A percentile compares a stretch with the other conserved stretches of the same genome.
Conservation (phyloP, 2,113 vertebrate genomes). For the Tetraodon nigroviridis region DNA sequence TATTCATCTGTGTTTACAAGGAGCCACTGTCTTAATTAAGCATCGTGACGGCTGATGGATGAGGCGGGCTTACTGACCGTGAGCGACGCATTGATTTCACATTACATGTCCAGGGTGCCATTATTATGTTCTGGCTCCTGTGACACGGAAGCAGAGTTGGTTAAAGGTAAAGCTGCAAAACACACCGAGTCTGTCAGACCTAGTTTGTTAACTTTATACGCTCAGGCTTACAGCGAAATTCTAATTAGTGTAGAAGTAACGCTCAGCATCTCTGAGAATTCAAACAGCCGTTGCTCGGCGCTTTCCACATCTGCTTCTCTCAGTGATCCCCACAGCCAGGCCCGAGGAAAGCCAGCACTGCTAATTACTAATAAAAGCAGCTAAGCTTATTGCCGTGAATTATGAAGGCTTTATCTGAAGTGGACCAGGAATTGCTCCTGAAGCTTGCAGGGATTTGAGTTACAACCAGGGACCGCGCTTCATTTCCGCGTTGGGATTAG, state of each 20-base stretch:
- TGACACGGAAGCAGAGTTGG: slow-evolving; percentile 13
- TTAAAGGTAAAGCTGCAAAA: slow-evolving; percentile 12
- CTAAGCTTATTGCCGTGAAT: slow-evolving; percentile 87
- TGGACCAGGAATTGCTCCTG: slow-evolving; percentile 77
- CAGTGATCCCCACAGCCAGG: slow-evolving; percentile 76
- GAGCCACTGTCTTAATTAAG: slow-evolving; percentile 64
- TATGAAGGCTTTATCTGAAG: slow-evolving; percentile 84
- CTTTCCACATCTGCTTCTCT: slow-evolving; percentile 81
- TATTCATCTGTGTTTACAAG: slow-evolving; percentile 46
- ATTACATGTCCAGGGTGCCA: slow-evolving; percentile 51
- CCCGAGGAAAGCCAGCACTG: slow-evolving; percentile 70
- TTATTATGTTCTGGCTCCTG: slow-evolving; percentile 32
- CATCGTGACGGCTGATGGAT: slow-evolving; percentile 49
- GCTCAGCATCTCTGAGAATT: slow-evolving; percentile 62
- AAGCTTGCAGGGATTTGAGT: slow-evolving; percentile 70
- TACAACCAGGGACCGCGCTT: slow-evolving; percentile 60
- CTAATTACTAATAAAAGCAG: slow-evolving; percentile 92
- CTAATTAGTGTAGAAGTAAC: slow-evolving; percentile 73
- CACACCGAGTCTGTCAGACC: slow-evolving; percentile 58
- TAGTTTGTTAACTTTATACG: slow-evolving; percentile 66
- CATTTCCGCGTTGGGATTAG: slow-evolving; percentile 48
- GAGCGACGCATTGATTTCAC: slow-evolving; percentile 63
- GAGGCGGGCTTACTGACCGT: slow-evolving; percentile 31
- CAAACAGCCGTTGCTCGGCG: slow-evolving; percentile 75
- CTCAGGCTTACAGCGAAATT: slow-evolving; percentile 74